These are phyloP conservation scores for Coelopa frigida DNA, from an alignment of 1,140 invertebrate species.

Conservation along the genomic window DNA sequence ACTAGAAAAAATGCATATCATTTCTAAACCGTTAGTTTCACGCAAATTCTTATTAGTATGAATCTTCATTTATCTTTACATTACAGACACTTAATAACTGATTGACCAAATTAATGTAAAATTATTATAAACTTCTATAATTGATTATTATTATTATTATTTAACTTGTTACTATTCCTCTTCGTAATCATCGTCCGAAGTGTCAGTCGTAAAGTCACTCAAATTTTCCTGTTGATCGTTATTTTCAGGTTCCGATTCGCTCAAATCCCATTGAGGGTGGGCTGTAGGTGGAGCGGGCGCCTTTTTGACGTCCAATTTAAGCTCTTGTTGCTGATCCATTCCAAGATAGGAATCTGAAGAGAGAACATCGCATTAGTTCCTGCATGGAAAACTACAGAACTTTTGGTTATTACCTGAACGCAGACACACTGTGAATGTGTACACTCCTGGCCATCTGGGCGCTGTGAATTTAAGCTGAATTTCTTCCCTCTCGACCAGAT, in stretches of 20 bases:
- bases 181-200: conserved; percentile 50
- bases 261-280: conserved; percentile 94
- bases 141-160: too few species aligned
- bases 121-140: conserved; percentile 5
- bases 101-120: conserved; percentile 7
- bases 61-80: conserved; percentile 3
- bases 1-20: conserved; percentile 39
- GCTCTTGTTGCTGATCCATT: conserved; percentile 83
- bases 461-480: conserved; percentile 94
- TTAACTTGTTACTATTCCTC: conserved; percentile 23
- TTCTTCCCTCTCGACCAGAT: conserved; percentile 71
- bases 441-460: conserved; percentile 83
- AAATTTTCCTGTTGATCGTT: conserved; percentile 54
- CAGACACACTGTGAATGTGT: conserved; percentile 90
- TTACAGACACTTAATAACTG: conserved; percentile 4
- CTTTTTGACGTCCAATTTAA: conserved; percentile 95
- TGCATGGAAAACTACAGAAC: neutral
- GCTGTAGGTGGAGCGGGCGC: conserved; percentile 81
- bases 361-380: too few species aligned
- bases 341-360: conserved; percentile 84
- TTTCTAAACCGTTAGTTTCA: too few species aligned
- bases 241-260: conserved; percentile 82
- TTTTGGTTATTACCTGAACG: conserved; percentile 53
- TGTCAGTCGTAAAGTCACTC: conserved; percentile 55
- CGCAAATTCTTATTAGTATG: neutral